Conservation (phyloP, 1,140 invertebrate genomes). For the Drosophila jambulina region DNA sequence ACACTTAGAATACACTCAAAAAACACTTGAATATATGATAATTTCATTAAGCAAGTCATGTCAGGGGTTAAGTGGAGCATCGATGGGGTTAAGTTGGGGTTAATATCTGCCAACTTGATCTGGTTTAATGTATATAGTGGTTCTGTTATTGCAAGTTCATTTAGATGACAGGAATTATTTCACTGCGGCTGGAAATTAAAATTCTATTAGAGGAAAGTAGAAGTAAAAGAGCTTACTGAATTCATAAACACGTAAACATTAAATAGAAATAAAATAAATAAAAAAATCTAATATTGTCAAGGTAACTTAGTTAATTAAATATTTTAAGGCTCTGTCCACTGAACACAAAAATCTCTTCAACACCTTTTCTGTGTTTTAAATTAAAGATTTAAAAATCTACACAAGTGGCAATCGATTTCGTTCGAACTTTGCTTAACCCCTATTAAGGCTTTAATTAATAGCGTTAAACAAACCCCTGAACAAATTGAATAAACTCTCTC, state of each 20-base stretch:
- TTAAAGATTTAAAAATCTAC: background rate
- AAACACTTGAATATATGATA: background rate
- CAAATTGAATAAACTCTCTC: constrained; percentile 18
- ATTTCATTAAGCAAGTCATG: constrained; percentile 5
- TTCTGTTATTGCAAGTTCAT: background rate
- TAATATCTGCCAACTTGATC: constrained; percentile 1
- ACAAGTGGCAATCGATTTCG: background rate
- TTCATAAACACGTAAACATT: too few relatives aligned
- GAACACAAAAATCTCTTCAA: too few relatives aligned
- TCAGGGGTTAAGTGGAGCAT: background rate
- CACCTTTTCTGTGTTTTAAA: background rate
- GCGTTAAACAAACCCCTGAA: constrained; percentile 12
- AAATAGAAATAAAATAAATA: too few relatives aligned
- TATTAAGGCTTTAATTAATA: background rate
- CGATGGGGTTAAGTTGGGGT: background rate
- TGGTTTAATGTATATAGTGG: background rate
- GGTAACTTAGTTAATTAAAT: too few relatives aligned
- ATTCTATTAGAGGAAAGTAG: background rate
- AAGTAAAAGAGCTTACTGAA: background rate
- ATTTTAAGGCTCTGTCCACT: too few relatives aligned
- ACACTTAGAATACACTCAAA: constrained; percentile 42
- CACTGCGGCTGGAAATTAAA: background rate
- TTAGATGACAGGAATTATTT: background rate
- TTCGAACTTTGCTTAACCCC: background rate
- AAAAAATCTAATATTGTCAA: too few relatives aligned